Evolutionary conservation across 1,140 invertebrate genomes (phyloP).

Genomic region (Drosophila virilis): DNA sequence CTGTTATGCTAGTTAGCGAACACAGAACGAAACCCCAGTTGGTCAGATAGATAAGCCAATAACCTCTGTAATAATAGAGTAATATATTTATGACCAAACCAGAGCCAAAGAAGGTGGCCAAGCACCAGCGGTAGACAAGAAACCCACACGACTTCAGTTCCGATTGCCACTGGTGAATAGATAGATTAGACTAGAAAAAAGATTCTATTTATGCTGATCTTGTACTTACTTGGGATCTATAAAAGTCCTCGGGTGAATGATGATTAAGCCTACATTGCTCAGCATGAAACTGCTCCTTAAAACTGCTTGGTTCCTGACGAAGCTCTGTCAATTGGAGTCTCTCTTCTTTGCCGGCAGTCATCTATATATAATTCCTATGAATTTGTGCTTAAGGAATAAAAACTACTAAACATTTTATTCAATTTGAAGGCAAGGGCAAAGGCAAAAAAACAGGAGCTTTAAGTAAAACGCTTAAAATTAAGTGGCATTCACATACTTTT

Average conservation of each 20-base stretch:
- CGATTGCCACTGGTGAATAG: constrained; percentile 50
- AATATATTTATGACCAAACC: constrained; percentile 8
- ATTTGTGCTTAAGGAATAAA: not conserved
- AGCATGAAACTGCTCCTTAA: constrained; percentile 31
- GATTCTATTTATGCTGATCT: too few relatives aligned
- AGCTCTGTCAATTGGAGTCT: not conserved
- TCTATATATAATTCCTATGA: not conserved
- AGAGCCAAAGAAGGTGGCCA: constrained; percentile 41
- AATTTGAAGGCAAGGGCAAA: constrained; percentile 1
- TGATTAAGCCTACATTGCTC: constrained; percentile 28
- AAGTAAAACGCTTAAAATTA: constrained; percentile 32
- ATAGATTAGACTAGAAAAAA: too few relatives aligned
- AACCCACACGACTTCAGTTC: constrained; percentile 16
- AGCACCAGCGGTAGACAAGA: constrained; percentile 52
- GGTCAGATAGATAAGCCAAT: constrained; percentile 55
- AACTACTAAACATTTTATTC: not conserved
- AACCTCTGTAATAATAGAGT: constrained; percentile 19
- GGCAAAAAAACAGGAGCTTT: constrained; percentile 2
- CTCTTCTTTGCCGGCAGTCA: not conserved
- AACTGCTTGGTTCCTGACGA: constrained; percentile 23
- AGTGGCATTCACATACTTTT: constrained; percentile 11
- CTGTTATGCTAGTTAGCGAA: constrained; percentile 25
- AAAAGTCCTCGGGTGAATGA: constrained; percentile 35
- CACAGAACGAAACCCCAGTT: constrained; percentile 60
- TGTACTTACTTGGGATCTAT: constrained; percentile 55